phyloP scores from a whole-genome alignment of 2,113 vertebrate genomes.

The Catharus fuscescens region DNA sequence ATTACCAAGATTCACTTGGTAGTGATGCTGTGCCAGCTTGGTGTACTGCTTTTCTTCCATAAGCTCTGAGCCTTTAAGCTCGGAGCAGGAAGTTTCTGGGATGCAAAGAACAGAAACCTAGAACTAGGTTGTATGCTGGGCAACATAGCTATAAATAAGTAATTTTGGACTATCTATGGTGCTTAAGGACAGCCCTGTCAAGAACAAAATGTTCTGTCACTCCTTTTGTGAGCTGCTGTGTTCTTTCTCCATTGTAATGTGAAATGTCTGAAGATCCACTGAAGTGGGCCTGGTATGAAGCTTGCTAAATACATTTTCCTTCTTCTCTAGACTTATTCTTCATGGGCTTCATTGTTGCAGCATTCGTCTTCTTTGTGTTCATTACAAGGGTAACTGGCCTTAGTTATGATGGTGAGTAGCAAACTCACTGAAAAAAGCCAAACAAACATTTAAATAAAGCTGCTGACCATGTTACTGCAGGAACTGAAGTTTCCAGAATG shows the following conservation, averaged over 20 bases:
- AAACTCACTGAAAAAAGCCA: not conserved
- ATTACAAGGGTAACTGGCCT: conserved; percentile 80
- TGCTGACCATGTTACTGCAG: not conserved
- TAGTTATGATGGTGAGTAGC: conserved; percentile 83
- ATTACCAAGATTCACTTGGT: not conserved
- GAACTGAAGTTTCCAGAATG: not conserved
- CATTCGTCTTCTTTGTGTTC: conserved; percentile 86
- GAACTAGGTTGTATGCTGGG: not conserved
- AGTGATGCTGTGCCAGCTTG: not conserved
- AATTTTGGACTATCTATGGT: not conserved
- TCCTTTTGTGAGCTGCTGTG: not conserved
- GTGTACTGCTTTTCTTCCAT: not conserved
- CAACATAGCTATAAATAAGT: not conserved
- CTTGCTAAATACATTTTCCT: not conserved
- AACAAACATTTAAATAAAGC: not conserved
- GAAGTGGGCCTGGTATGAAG: not conserved
- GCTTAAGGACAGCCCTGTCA: not conserved
- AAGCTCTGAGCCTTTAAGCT: not conserved
- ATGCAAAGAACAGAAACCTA: not conserved
- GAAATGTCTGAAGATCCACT: not conserved
- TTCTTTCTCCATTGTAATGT: not conserved
- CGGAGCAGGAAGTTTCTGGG: not conserved
- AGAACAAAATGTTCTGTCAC: not conserved
- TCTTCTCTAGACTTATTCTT: conserved; percentile 85
- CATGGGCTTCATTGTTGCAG: conserved; percentile 86